Evolutionary conservation across 2,797 vertebrate species (phyloP).

Genomic region (Tokudaia tokunoshimensis): DNA sequence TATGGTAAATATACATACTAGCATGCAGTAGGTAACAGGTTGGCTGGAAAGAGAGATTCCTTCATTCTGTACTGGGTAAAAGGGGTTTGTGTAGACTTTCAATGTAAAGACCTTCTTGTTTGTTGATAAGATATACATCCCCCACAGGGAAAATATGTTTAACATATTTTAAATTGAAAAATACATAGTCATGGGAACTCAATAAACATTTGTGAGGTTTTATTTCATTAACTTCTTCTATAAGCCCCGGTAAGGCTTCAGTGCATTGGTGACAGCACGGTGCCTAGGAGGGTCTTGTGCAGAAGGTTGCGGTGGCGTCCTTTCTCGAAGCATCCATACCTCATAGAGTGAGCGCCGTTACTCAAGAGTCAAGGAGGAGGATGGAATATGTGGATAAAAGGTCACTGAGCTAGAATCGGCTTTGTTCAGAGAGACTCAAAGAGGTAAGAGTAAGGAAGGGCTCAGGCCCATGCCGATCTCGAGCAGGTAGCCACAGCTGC

Average conservation of each 20-base stretch:
- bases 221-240: conserved; percentile 12
- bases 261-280: no score
- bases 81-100: neutral
- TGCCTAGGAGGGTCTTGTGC: neutral
- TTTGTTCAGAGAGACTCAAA: neutral
- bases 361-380: neutral
- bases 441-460: neutral
- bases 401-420: neutral
- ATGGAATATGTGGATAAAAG: neutral
- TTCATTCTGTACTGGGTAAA: neutral
- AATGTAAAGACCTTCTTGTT: neutral
- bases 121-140: neutral
- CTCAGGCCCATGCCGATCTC: no score
- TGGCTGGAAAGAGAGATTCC: neutral
- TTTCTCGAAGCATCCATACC: neutral
- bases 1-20: neutral
- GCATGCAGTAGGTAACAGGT: neutral
- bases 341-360: neutral
- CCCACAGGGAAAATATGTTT: neutral
- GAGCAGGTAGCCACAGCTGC: neutral
- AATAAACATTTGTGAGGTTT: neutral
- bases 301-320: neutral
- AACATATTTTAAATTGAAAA: conserved; percentile 1
- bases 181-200: neutral
- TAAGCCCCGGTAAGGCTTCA: neutral